phyloP scores from a whole-genome alignment of 1,140 invertebrate genomes.

The Scaptomyza hsui region DNA sequence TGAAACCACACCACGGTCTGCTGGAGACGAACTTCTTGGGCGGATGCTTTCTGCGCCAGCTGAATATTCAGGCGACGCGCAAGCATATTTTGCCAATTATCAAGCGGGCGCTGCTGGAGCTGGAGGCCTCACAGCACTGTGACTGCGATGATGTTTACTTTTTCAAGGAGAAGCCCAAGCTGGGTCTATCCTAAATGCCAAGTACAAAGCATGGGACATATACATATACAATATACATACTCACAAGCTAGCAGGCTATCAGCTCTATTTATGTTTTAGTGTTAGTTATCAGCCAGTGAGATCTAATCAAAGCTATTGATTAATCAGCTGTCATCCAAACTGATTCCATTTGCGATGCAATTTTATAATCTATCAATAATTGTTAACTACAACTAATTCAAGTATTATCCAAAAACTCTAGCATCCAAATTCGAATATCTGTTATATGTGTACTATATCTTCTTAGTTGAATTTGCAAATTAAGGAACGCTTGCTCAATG shows the following conservation, averaged over 20 bases:
- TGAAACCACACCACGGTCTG: slow-evolving; percentile 42
- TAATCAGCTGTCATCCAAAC: background rate
- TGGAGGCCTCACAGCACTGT: slow-evolving; percentile 48
- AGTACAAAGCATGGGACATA: slow-evolving; percentile 7
- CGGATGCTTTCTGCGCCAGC: slow-evolving; percentile 84
- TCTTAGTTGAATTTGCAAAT: slow-evolving; percentile 6
- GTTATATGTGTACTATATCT: background rate
- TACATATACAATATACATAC: background rate
- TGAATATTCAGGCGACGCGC: slow-evolving; percentile 85
- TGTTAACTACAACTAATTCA: background rate
- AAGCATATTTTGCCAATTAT: slow-evolving; percentile 88
- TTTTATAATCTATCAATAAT: background rate
- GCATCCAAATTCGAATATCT: background rate
- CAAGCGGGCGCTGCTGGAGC: slow-evolving; percentile 78
- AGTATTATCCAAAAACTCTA: background rate
- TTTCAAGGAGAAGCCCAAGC: slow-evolving; percentile 67
- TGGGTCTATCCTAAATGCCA: slow-evolving; percentile 56
- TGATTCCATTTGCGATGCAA: background rate
- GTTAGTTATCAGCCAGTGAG: background rate
- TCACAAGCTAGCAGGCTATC: background rate
- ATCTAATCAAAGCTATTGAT: background rate
- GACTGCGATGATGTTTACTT: slow-evolving; percentile 66
- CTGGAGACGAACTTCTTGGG: slow-evolving; percentile 61
- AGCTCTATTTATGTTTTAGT: background rate
- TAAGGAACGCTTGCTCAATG: background rate